These are phyloP conservation scores for Thymelicus sylvestris DNA, from an alignment of 2,888 invertebrate species.

Conservation along the genomic window DNA sequence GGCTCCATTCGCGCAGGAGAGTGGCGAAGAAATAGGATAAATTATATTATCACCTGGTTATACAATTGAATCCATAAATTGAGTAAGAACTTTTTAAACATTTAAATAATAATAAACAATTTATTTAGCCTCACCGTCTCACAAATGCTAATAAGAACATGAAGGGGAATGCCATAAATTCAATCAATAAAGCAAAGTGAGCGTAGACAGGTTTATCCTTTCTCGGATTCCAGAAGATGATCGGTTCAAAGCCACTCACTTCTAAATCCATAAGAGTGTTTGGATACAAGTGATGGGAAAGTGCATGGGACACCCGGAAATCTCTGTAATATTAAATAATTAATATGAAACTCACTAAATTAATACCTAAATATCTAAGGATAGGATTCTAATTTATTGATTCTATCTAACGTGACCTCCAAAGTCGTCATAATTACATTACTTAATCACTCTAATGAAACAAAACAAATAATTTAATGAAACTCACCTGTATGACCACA, in stretches of 20 bases:
- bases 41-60: too few species aligned
- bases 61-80: too few species aligned
- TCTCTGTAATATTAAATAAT: slow-evolving; percentile 73
- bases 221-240: slow-evolving; percentile 87
- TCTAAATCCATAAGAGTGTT: slow-evolving; percentile 92
- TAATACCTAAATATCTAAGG: not conserved
- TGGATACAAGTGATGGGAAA: slow-evolving; percentile 92
- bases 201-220: slow-evolving; percentile 77
- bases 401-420: too few species aligned
- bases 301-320: slow-evolving; percentile 90
- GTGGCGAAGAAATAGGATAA: too few species aligned
- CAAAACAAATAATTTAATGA: slow-evolving; percentile 10
- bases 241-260: slow-evolving; percentile 87
- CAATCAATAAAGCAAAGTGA: slow-evolving; percentile 80
- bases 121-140: slow-evolving; percentile 64
- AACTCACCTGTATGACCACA: slow-evolving; percentile 86
- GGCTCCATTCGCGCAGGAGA: too few species aligned
- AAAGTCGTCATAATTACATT: too few species aligned
- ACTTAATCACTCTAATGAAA: too few species aligned
- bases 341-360: not conserved
- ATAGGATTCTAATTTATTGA: too few species aligned
- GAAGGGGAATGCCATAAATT: slow-evolving; percentile 66
- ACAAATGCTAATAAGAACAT: slow-evolving; percentile 65
- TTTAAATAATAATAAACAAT: slow-evolving; percentile 11
- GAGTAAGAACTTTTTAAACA: too few species aligned